These are phyloP conservation scores for Petaurus breviceps DNA, from an alignment of 2,113 vertebrate genomes.

Conservation along the genomic window DNA sequence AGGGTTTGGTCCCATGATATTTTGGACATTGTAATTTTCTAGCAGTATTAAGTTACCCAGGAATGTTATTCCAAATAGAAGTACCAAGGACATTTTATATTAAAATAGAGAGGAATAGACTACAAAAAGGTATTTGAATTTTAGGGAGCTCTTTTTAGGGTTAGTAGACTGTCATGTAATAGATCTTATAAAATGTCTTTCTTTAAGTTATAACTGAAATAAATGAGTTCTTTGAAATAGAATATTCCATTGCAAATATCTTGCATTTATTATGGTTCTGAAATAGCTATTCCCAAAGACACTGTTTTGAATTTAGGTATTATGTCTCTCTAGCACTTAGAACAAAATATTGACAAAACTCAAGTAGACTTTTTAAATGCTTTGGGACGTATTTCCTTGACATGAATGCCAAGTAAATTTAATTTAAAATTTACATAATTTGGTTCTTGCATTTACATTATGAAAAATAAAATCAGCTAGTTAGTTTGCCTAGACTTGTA, in stretches of 20 bases:
- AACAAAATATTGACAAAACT: neutral
- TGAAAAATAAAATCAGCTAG: neutral
- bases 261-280: neutral
- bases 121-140: constrained; percentile 35
- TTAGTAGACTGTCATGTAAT: neutral
- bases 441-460: neutral
- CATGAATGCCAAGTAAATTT: neutral
- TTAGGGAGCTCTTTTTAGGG: neutral
- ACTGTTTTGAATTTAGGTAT: neutral
- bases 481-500: constrained; percentile 27
- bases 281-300: neutral
- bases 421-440: neutral
- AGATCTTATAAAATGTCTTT: neutral
- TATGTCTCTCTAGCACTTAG: neutral
- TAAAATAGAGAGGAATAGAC: neutral
- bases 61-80: neutral
- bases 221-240: neutral
- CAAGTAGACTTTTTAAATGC: constrained; percentile 1
- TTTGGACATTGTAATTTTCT: neutral
- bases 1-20: neutral
- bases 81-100: neutral
- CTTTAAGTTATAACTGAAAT: constrained; percentile 8
- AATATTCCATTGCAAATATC: neutral
- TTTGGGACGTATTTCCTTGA: neutral
- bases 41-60: neutral